Conservation (phyloP, 2,797 vertebrate species). For the Acrocephalus scirpaceus region DNA sequence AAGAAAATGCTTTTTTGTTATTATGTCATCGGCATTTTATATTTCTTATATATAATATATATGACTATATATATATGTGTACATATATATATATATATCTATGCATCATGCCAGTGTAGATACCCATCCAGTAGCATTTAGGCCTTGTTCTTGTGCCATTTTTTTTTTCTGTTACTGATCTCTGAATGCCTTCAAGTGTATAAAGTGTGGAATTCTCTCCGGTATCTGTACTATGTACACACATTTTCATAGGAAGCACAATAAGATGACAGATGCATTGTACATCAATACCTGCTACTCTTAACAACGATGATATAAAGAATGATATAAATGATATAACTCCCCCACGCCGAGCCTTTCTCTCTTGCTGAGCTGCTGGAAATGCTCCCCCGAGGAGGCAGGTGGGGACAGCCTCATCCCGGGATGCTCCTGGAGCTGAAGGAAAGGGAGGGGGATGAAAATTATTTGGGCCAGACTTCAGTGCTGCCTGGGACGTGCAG, state of each 20-base stretch:
- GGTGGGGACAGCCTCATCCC: background rate
- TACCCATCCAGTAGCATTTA: conserved; percentile 68
- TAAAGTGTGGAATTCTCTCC: conserved; percentile 82
- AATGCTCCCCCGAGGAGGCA: background rate
- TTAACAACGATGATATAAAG: conserved; percentile 81
- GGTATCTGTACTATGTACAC: conserved; percentile 86
- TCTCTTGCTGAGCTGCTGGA: conserved; percentile 36
- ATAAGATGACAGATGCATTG: conserved; percentile 83
- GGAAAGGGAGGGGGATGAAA: background rate
- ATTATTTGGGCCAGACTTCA: background rate
- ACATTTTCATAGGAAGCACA: conserved; percentile 86
- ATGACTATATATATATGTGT: conserved; percentile 80
- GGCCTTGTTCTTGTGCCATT: conserved; percentile 74
- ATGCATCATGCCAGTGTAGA: conserved; percentile 74
- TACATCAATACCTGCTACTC: conserved; percentile 79
- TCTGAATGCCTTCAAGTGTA: conserved; percentile 84
- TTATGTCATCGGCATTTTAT: conserved; percentile 77
- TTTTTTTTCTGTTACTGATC: conserved; percentile 61
- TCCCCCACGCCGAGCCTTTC: conserved; percentile 64
- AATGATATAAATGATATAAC: conserved; percentile 81
- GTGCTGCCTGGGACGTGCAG: fast-evolving
- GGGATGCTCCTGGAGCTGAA: background rate
- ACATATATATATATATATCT: conserved; percentile 64
- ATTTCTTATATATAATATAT: conserved; percentile 82
- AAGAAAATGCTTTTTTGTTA: conserved; percentile 30